phyloP scores from a whole-genome alignment of 2,797 vertebrate genomes.

The Rhinogobio ventralis region DNA sequence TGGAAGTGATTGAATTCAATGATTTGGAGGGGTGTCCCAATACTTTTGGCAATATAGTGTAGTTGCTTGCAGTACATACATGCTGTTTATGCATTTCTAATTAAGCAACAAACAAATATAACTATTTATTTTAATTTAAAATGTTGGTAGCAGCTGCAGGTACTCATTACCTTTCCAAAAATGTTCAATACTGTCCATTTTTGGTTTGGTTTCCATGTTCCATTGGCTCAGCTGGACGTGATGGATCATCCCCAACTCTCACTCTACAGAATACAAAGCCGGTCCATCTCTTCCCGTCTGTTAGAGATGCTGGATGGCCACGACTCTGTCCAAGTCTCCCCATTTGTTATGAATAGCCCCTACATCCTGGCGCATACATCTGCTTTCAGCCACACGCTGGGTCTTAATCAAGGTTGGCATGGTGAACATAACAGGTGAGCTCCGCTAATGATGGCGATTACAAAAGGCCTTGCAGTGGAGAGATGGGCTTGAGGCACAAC shows the following conservation, averaged over 20 bases:
- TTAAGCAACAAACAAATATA: background rate
- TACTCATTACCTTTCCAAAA: background rate
- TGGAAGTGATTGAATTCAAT: too few relatives aligned
- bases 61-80: background rate
- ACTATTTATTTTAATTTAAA: background rate
- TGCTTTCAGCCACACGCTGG: slow-evolving; percentile 40
- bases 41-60: too few relatives aligned
- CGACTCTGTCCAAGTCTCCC: slow-evolving; percentile 25
- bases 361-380: slow-evolving; percentile 55
- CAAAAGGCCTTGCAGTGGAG: slow-evolving; percentile 53
- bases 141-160: background rate
- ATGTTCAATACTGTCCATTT: background rate
- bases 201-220: slow-evolving; percentile 35
- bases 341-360: slow-evolving; percentile 50
- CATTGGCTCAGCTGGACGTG: slow-evolving; percentile 29
- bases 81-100: background rate
- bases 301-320: slow-evolving; percentile 43
- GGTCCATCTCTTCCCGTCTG: slow-evolving; percentile 42
- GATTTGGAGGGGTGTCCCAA: too few relatives aligned
- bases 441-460: slow-evolving; percentile 65
- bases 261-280: slow-evolving; percentile 21
- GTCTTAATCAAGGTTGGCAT: slow-evolving; percentile 68
- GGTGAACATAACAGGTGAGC: slow-evolving; percentile 67
- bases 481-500: slow-evolving; percentile 41
- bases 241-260: slow-evolving; percentile 48